Evolutionary conservation across 2,797 vertebrate species (phyloP), one percentile per base, ranked within the genome.

Genomic region (Crossoptilon crossoptilon): DNA sequence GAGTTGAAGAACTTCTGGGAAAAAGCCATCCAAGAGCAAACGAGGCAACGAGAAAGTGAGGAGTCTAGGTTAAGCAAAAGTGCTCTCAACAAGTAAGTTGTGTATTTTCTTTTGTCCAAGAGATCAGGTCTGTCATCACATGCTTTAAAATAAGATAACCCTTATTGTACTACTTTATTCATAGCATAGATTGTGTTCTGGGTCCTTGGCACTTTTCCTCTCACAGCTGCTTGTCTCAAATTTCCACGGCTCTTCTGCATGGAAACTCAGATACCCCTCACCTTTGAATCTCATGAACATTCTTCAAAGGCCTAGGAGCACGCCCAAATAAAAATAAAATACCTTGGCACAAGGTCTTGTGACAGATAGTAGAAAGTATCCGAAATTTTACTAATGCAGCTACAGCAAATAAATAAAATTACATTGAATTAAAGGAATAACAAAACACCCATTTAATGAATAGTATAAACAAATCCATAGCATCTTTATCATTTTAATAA

Each of bases 1-100:
- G 93, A 87, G 60, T 97, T 98, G 44, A 98, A 98, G 96, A 95
- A 95, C 21, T 98, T 98, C 94, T 98, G 98, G 98, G 98, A 98
- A 96, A 97, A 97, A 91, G 97, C 97, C 88, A 98, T 98, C 31
- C 85, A 96, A 74, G 83, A 91, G 44, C 94, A 97, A 37, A 55
- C 74, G 67, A 95, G 96, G 16, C 78, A 97, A 49, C 89, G 43
- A 16, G 96, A 98, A 76, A 92, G 11, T 33, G 98, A 98, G 77
- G 96, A 98, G 51, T 74, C 87, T 60, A 96, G 98, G 95, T 97
- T 96, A 97, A 97, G 95, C 67, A 97, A 58, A 88, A 98, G 98
- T 11, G 96, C 98, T 3, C 96, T 98, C 49, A 96, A 90, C 44
- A 97, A 97, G 96, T 97, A 90, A 96, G 96, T 84, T 49, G 4